Evolutionary conservation across 2,113 vertebrate genomes (phyloP).

Genomic region (Nansenia antarctica): DNA sequence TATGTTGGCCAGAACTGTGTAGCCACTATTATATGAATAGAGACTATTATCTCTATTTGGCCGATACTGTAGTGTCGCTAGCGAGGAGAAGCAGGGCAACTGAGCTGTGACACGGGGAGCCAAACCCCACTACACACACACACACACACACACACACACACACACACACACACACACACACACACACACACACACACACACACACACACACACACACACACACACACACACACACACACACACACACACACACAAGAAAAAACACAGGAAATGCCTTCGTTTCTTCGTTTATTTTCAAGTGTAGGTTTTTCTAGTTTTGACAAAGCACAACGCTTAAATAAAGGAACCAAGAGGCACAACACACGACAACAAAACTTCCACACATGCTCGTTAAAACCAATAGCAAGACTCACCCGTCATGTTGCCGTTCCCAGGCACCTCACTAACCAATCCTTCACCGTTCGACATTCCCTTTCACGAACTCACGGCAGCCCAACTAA

Average conservation of each 20-base stretch:
- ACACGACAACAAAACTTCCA: neutral
- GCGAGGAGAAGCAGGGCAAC: too few species aligned
- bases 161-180: too few species aligned
- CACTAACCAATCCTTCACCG: slow-evolving; percentile 35
- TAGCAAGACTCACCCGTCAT: slow-evolving; percentile 68
- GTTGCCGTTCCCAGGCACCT: slow-evolving; percentile 53
- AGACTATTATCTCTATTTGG: too few species aligned
- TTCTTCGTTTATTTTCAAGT: neutral
- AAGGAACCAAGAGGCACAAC: neutral
- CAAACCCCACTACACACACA: too few species aligned
- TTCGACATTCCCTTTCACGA: slow-evolving; percentile 59
- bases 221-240: too few species aligned
- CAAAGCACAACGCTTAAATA: neutral
- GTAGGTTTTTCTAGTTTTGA: neutral
- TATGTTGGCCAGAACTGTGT: too few species aligned
- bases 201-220: too few species aligned
- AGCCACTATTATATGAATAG: too few species aligned
- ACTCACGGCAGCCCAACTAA: slow-evolving; percentile 38
- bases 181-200: too few species aligned
- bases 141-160: too few species aligned
- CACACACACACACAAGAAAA: slow-evolving; percentile 5
- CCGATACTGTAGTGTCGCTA: too few species aligned
- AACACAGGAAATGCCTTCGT: slow-evolving; percentile 39
- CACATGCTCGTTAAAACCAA: neutral
- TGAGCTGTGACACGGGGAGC: too few species aligned